Conservation (phyloP, 2,888 invertebrate species). For the Axea sp. region DNA sequence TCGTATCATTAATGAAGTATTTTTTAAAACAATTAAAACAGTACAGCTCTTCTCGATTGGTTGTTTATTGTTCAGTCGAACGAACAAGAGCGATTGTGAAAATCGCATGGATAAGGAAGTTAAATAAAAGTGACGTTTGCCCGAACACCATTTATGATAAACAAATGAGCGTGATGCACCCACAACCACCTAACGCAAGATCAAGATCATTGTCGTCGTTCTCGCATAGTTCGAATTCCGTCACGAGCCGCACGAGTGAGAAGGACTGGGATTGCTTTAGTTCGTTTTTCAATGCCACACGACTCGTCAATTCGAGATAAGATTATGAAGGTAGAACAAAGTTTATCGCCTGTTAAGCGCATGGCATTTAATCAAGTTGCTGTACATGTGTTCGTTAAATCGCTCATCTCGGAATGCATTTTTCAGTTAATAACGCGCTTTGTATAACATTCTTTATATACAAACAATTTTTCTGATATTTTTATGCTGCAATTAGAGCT, state of each 20-base stretch:
- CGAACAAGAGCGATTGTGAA: too few species aligned
- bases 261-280: conserved; percentile 17
- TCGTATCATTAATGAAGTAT: too few species aligned
- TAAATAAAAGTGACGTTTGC: conserved; percentile 13
- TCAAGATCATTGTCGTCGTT: conserved; percentile 56
- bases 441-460: too few species aligned
- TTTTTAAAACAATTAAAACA: too few species aligned
- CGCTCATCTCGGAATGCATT: too few species aligned
- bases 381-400: too few species aligned
- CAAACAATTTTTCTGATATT: too few species aligned
- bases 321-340: conserved; percentile 1
- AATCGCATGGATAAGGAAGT: too few species aligned
- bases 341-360: background rate
- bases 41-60: too few species aligned
- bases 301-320: conserved; percentile 17
- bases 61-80: too few species aligned
- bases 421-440: too few species aligned
- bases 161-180: conserved; percentile 21
- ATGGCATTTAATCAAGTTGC: background rate
- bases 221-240: conserved; percentile 45
- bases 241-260: conserved; percentile 33
- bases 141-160: conserved; percentile 4
- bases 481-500: too few species aligned
- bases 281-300: conserved; percentile 24
- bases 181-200: conserved; percentile 33